Base-by-base conservation (phyloP, 2,113 vertebrate species). In the Mirza zaza region DNA sequence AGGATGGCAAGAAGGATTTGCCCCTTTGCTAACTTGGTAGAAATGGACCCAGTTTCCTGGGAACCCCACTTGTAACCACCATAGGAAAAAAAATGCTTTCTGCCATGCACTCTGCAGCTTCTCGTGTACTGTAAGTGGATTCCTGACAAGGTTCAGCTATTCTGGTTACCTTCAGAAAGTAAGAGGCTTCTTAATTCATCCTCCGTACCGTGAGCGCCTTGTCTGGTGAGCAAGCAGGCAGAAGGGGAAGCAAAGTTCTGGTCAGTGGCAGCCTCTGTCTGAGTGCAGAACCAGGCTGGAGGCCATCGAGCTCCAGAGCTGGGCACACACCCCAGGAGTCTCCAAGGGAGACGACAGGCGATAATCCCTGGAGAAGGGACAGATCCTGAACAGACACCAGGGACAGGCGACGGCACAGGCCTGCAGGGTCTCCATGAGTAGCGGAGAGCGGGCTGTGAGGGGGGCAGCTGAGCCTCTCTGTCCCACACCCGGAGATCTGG, bases 41-140 rank as follows among this genome's bases (percentile, higher is more conserved):
- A 42, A 39, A 65, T 13, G 17, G 4, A 13, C 23, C 32, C 2
- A 0, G 1, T 21, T 25, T 32, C 63, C 45, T 29, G 39, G 70
- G 29, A n/a, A 18, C 32, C 15, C 0, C 8, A 34, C 21, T 10
- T 2, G 0, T 29, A 4, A 8, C 25, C 13, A 4, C 52, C 14
- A 0, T 2, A 5, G 25, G 71, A 84, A 67, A 45, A 21, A 4
- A 2, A 3, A 7, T 20, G 32, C 45, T 50, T 77, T 45, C 81
- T 50, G 65, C 42, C 25, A 6, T 8, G 2, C 6, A 6, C 17
- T 70, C 48, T 50, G 10, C 59, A 65, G 12, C 23, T 23, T 85
- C 21, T 84, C 7, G 11, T 13, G 11, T 73, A 25, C 32, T 39
- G 1, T 17, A 9, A 14, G 14, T 29, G 21, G n/a, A 14, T 73